Conservation (phyloP, 2,797 vertebrate species). For the Rhinoraja longicauda region DNA sequence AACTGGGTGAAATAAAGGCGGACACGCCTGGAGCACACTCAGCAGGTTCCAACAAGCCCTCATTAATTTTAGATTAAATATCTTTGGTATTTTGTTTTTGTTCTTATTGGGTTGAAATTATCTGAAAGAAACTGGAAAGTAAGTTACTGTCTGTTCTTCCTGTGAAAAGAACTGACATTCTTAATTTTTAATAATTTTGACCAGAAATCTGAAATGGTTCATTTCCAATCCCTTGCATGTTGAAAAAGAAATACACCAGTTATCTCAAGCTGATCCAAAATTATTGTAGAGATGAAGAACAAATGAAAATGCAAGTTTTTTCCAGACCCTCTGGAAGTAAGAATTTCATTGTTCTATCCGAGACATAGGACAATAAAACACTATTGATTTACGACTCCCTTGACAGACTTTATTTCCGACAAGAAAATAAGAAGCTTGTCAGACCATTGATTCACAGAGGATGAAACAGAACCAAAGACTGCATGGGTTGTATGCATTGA, state of each 20-base stretch:
- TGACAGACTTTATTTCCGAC: no score
- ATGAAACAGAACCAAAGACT: neutral
- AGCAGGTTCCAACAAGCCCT: neutral
- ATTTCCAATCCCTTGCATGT: neutral
- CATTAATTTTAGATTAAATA: neutral
- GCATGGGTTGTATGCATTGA: neutral
- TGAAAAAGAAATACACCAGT: no score
- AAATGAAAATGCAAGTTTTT: neutral
- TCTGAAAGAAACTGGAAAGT: neutral
- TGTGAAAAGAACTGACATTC: neutral
- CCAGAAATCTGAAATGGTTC: neutral
- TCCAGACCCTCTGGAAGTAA: neutral
- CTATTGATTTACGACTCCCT: no score
- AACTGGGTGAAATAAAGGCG: neutral
- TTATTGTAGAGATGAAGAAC: neutral
- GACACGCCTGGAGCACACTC: no score
- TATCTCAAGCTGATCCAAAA: neutral
- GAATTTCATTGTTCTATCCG: no score
- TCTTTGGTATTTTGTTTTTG: neutral
- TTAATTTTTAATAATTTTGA: neutral
- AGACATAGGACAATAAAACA: no score
- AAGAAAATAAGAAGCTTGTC: neutral
- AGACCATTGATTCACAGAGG: neutral
- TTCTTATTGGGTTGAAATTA: neutral
- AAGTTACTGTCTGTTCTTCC: neutral